Evolutionary conservation across 2,113 vertebrate genomes (phyloP), one percentile per base, ranked within the genome.

Genomic region (Nothoprocta pentlandii): DNA sequence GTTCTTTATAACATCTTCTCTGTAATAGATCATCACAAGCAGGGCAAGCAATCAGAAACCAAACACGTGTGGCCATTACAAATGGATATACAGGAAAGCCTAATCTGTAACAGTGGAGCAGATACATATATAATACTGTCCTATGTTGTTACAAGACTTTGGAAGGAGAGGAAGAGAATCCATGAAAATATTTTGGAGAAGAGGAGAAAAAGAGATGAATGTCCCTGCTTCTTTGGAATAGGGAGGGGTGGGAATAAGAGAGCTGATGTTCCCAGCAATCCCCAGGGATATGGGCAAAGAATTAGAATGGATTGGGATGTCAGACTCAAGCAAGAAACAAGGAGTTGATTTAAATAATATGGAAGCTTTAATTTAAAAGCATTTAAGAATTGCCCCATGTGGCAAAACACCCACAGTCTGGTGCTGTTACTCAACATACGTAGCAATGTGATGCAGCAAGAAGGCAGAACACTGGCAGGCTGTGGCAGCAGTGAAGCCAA

Each of bases 21-120:
- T 94, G 63, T 88, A 90, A 90, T 49, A 80, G 75, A 92, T 78
- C 9, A 36, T 70, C 28, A 25, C 71, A 16, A 42, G 64, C 39
- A 84, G 61, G 25, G 47, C 0, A 3, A 95, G 25, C 41, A 58
- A 47, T 86, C 39, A 42, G 42, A 64, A 44, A 47, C 42, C 90
- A 93, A 89, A 46, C 13, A 9, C 32, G 8, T 3, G 25, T 74
- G 67, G 63, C 42, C 4, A 1, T 84, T 87, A 76, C 47, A 93
- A 49, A 84, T 68, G 34, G 66, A 6, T 84, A 17, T 61, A 14
- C 47, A 59, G 64, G 64, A 80, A 80, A 64, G 36, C 22, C 46
- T 64, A 20, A 16, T 80, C 42, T 90, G 39, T 85, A 93, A 64
- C 34, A 61, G 17, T 1, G 53, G 77, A 25, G n/a, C 22, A 83